These are phyloP conservation scores for Nyctereutes procyonoides DNA, from an alignment of 2,113 vertebrate genomes.

Conservation along the genomic window DNA sequence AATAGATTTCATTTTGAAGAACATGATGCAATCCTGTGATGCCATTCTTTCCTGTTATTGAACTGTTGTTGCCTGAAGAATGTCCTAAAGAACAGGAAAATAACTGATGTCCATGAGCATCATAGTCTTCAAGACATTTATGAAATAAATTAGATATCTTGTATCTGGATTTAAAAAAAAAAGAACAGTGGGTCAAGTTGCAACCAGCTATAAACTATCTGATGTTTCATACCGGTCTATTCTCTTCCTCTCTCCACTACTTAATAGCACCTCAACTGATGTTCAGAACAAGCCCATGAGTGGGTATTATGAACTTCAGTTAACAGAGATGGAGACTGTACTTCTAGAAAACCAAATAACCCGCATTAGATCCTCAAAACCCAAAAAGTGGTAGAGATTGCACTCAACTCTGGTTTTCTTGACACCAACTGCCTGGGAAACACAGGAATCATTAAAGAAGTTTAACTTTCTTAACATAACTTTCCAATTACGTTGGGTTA, in stretches of 20 bases:
- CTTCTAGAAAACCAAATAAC: not conserved
- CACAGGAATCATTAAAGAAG: not conserved
- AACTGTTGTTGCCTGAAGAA: slow-evolving; percentile 20
- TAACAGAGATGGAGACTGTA: not conserved
- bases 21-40: not conserved
- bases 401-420: not conserved
- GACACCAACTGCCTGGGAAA: not conserved
- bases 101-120: not conserved
- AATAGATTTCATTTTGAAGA: slow-evolving; percentile 61
- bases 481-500: not conserved
- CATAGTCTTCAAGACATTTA: not conserved
- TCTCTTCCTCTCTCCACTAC: not conserved
- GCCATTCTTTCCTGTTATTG: slow-evolving; percentile 7
- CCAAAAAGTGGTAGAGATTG: not conserved
- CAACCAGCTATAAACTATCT: not conserved
- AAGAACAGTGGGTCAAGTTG: fast-evolving
- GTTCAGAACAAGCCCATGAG: not conserved
- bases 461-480: not conserved
- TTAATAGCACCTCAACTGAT: not conserved
- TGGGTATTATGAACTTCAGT: not conserved
- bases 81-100: not conserved
- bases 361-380: not conserved
- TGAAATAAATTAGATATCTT: not conserved
- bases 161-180: not conserved
- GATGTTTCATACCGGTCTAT: not conserved